Conservation (phyloP, 2,113 vertebrate genomes). For the Puma concolor region DNA sequence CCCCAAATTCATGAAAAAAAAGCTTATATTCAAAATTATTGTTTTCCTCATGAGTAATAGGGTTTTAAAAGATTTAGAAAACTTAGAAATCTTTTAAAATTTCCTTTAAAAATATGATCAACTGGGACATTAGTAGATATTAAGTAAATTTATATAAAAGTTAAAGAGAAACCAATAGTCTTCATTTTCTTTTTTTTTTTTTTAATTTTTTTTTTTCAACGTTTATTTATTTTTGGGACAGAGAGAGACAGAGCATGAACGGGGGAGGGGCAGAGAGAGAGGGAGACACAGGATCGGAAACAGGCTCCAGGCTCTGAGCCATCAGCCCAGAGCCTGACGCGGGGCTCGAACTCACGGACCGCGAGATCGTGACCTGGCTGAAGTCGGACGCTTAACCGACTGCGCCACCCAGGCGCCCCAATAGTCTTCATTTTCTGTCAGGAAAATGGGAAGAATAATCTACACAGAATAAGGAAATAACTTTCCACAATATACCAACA, state of each 20-base stretch:
- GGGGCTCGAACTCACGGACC: no score
- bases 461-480: neutral
- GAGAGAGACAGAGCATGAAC: no score
- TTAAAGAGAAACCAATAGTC: neutral
- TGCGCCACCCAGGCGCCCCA: no score
- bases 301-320: no score
- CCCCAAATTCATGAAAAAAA: slow-evolving; percentile 35
- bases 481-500: slow-evolving; percentile 17
- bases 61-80: slow-evolving; percentile 51
- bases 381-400: no score
- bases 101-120: slow-evolving; percentile 48
- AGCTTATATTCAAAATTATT: slow-evolving; percentile 19
- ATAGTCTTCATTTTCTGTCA: slow-evolving; percentile 9
- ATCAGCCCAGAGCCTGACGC: no score
- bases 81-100: slow-evolving; percentile 47
- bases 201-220: no score
- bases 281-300: no score
- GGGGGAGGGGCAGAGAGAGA: no score
- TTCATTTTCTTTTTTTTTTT: slow-evolving; percentile 45
- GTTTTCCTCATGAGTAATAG: neutral
- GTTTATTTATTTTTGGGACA: no score
- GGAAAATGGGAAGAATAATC: neutral
- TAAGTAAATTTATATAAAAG: slow-evolving; percentile 48
- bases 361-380: no score
- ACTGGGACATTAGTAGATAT: slow-evolving; percentile 4